These are phyloP conservation scores for Sarcophaga caerulescens DNA, from an alignment of 2,888 invertebrate genomes.

Conservation along the genomic window DNA sequence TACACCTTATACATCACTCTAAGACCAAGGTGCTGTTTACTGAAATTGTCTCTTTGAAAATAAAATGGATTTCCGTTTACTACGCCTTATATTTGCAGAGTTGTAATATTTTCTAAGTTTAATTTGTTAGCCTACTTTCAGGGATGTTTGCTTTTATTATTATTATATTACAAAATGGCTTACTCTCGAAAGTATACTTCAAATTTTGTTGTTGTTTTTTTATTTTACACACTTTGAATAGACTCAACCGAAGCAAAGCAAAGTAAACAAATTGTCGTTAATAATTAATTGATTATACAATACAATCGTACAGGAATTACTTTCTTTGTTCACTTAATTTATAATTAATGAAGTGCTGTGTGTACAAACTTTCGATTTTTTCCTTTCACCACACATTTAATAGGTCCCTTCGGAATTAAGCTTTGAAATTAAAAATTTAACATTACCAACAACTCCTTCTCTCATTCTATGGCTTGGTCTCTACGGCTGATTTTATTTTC, in stretches of 20 bases:
- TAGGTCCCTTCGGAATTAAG: constrained; percentile 48
- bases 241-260: not conserved
- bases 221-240: constrained; percentile 5
- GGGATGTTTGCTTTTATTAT: not conserved
- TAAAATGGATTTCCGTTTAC: no score
- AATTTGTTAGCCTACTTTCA: no score
- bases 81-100: no score
- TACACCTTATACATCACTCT: no score
- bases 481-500: not conserved
- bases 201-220: constrained; percentile 4
- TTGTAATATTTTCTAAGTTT: no score
- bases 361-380: constrained; percentile 3
- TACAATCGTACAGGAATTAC: not conserved
- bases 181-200: constrained; percentile 46
- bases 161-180: not conserved
- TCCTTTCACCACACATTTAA: constrained; percentile 34
- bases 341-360: constrained; percentile 44
- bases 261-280: constrained; percentile 5
- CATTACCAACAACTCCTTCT: constrained; percentile 20
- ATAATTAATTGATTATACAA: constrained; percentile 41
- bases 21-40: no score
- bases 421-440: constrained; percentile 57
- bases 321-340: constrained; percentile 20
- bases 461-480: not conserved
- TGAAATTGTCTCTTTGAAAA: no score